Base-by-base conservation (phyloP, 2,113 vertebrate genomes). In the Sapayoa aenigma region DNA sequence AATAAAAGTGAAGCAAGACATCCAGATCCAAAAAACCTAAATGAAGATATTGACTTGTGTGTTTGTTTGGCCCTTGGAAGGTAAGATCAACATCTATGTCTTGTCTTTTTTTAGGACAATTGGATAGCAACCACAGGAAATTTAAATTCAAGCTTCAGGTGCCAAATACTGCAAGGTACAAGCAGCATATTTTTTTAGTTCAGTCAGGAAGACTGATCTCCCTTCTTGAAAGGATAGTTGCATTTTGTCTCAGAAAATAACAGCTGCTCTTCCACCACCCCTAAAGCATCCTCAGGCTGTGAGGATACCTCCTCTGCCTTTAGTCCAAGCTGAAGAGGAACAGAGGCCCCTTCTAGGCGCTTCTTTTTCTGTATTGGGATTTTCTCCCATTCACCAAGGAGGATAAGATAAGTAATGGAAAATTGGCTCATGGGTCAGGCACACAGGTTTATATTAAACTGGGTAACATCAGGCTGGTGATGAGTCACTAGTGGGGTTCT, bases 401-500 rank as follows among this genome's bases (percentile, higher is more conserved):
- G 31, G 42, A 47, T 73, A 31, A 81, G 19, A 33, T 87, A 93
- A 50, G 31, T 28, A 68, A 33, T 17, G 14, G 35, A 56, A 16
- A 55, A 12, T 11, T 47, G 22, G 44, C 44, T 47, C 31, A 47
- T 8, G 11, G 20, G 11, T n/a, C 7, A n/a, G 42, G 65, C 23
- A 47, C 16, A 47, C 11, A 47, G 42, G 22, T 67, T 67, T 47
- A 47, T n/a, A 47, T 11, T 27, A 25, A 53, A 68, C 12, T 6
- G 17, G 30, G 5, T 35, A 14, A 55, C 14, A 41, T 35, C 55
- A 62, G 30, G 17, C 53, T 60, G 30, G n/a, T 0, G 0, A 25
- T 0, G 2, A 19, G 23, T 37, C 59, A 50, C 22, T 31, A 22
- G 16, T 31, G 25, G 17, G 9, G n/a, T 15, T 55, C 20, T 46